Evolutionary conservation across 2,113 vertebrate genomes (phyloP).

Genomic region (Zosterops lateralis): DNA sequence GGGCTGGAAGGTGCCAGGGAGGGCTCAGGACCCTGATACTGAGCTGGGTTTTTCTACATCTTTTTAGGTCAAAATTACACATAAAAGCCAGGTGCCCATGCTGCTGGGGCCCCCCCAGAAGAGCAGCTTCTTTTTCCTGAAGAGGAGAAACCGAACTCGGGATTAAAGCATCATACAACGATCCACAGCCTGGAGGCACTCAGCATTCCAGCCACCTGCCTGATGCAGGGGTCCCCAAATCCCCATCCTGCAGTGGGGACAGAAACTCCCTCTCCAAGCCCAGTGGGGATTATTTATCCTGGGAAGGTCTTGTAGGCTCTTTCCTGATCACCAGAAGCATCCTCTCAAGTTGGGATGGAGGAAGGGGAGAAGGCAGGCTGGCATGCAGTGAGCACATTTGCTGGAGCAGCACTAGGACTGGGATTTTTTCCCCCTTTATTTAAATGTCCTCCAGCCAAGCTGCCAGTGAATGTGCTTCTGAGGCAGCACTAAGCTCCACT

Average conservation of each 20-base stretch:
- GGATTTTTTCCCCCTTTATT: conserved; percentile 29
- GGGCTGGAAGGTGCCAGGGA: neutral
- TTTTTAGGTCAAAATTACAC: conserved; percentile 88
- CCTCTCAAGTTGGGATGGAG: neutral
- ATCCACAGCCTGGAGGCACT: neutral
- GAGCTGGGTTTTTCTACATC: neutral
- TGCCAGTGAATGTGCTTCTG: conserved; percentile 11
- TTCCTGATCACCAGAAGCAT: neutral
- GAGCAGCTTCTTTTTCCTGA: conserved; percentile 90
- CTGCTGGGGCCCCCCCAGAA: conserved; percentile 89
- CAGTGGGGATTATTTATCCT: neutral
- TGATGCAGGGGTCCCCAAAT: neutral
- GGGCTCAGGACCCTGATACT: neutral
- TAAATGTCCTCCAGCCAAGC: neutral
- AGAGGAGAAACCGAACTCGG: conserved; percentile 82
- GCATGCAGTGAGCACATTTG: neutral
- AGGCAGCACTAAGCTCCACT: conserved; percentile 30
- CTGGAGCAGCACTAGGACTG: conserved; percentile 5
- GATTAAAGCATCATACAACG: conserved; percentile 69
- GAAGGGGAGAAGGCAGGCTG: neutral
- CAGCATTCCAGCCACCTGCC: neutral
- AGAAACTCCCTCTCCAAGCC: neutral
- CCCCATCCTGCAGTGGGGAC: neutral
- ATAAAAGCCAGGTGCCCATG: conserved; percentile 97
- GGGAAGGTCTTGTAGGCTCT: neutral